phyloP scores from a whole-genome alignment of 2,888 invertebrate species.

The Capitulum mitella region DNA sequence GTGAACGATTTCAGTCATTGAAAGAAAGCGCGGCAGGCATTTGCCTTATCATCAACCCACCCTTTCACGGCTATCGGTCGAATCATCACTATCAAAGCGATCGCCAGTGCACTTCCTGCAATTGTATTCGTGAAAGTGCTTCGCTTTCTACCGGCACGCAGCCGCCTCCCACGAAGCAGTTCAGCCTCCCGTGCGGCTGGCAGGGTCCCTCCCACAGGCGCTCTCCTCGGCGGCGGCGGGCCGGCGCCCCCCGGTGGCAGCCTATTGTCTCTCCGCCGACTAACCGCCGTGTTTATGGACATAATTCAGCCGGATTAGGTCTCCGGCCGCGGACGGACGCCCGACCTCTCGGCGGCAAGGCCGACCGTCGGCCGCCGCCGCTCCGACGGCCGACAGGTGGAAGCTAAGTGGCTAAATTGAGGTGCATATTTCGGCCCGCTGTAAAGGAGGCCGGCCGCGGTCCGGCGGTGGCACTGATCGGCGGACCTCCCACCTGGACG shows the following conservation, averaged over 20 bases:
- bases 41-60: too few relatives aligned
- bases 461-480: too few relatives aligned
- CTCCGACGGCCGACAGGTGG: neutral
- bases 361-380: neutral
- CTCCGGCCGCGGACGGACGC: neutral
- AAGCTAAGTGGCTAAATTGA: neutral
- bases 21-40: too few relatives aligned
- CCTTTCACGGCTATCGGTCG: too few relatives aligned
- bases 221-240: too few relatives aligned
- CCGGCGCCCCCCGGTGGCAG: neutral
- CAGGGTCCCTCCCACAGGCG: too few relatives aligned
- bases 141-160: neutral
- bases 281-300: neutral
- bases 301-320: neutral
- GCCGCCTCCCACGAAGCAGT: neutral
- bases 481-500: too few relatives aligned
- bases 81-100: neutral
- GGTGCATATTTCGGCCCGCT: neutral
- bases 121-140: neutral
- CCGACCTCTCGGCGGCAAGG: neutral
- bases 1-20: too few relatives aligned
- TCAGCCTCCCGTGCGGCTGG: too few relatives aligned
- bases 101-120: neutral
- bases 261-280: constrained; percentile 1
- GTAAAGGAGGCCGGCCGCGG: neutral